phyloP scores from a whole-genome alignment of 2,888 invertebrate species.

The Eristalis tenax region DNA sequence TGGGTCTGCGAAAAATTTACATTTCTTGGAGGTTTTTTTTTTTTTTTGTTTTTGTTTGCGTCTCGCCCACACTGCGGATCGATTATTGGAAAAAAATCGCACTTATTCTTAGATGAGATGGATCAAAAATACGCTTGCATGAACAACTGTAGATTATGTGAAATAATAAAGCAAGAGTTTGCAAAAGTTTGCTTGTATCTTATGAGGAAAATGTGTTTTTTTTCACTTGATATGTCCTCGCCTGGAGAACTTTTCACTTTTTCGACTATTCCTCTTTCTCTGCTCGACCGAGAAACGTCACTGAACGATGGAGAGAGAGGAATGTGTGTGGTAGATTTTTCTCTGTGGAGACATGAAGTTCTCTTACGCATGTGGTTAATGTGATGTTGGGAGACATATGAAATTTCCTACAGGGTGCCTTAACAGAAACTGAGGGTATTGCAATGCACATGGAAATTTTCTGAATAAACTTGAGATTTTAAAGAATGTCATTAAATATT shows the following conservation, averaged over 20 bases:
- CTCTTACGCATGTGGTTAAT: not conserved
- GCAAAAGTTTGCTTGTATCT: constrained; percentile 18
- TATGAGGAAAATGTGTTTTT: constrained; percentile 48
- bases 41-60: constrained; percentile 69
- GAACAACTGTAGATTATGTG: not conserved
- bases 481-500: too few relatives aligned
- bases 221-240: constrained; percentile 57
- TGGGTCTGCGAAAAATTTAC: constrained; percentile 54
- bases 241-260: constrained; percentile 71
- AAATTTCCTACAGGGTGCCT: not conserved
- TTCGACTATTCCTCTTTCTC: constrained; percentile 59
- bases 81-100: constrained; percentile 62
- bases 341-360: constrained; percentile 11
- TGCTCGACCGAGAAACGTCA: constrained; percentile 65
- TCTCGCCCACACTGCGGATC: constrained; percentile 65
- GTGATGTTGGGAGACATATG: not conserved
- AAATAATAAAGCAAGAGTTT: constrained; percentile 6
- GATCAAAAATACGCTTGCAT: not conserved
- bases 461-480: too few relatives aligned
- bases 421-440: too few relatives aligned
- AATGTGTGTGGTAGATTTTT: constrained; percentile 12
- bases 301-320: constrained; percentile 54
- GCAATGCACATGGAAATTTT: too few relatives aligned
- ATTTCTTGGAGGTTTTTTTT: constrained; percentile 37
- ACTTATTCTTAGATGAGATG: constrained; percentile 24